phyloP scores from a whole-genome alignment of 2,797 vertebrate species.

The Carcharodon carcharias region DNA sequence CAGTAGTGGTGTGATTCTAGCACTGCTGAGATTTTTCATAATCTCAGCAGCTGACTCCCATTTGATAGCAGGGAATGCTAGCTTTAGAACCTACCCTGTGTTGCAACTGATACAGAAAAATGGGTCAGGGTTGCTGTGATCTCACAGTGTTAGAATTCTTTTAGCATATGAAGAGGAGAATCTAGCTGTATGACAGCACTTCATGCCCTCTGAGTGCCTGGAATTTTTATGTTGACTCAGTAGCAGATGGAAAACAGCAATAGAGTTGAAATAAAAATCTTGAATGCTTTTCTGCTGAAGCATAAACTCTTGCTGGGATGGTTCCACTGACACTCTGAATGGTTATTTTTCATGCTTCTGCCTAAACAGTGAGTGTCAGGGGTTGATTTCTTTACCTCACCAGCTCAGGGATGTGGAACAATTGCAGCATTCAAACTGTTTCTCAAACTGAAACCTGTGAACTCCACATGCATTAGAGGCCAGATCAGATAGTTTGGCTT shows the following conservation, averaged over 20 bases:
- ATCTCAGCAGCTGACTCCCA: neutral
- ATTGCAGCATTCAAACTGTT: neutral
- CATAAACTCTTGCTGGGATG: neutral
- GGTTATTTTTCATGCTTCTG: neutral
- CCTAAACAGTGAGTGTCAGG: neutral
- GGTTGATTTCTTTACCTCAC: neutral
- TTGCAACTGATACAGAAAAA: neutral
- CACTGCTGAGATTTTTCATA: neutral
- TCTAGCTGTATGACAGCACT: neutral
- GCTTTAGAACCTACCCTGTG: neutral
- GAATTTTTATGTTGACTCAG: neutral
- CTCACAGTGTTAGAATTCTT: neutral
- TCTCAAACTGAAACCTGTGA: neutral
- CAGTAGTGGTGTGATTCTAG: neutral
- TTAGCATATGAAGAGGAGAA: neutral
- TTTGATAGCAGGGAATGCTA: neutral
- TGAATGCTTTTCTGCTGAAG: neutral
- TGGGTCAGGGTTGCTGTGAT: neutral
- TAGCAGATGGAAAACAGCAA: neutral
- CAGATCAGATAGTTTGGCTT: neutral
- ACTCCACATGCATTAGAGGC: neutral
- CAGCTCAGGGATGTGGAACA: neutral
- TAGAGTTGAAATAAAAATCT: neutral
- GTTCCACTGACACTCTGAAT: neutral
- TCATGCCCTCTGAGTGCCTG: neutral